Evolutionary conservation across 2,888 invertebrate species (phyloP).

Genomic region (Penaeus monodon): DNA sequence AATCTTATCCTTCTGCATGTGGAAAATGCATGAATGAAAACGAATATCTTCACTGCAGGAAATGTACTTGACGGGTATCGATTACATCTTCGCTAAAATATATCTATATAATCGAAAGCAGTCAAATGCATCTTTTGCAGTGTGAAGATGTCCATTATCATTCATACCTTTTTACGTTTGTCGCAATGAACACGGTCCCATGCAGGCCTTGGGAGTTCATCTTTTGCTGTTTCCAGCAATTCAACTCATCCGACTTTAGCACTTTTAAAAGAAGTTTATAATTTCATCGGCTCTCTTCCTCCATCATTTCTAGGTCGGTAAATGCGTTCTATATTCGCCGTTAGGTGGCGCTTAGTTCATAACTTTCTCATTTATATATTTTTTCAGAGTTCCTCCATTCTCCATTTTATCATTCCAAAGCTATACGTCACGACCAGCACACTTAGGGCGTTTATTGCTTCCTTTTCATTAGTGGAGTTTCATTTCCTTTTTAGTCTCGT

Average conservation of each 20-base stretch:
- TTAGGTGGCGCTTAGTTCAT: not conserved
- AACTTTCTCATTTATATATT: not conserved
- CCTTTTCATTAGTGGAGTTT: not conserved
- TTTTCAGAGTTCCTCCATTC: not conserved
- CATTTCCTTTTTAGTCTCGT: not conserved
- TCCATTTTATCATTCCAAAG: not conserved
- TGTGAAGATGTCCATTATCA: too few species aligned
- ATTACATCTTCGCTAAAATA: too few species aligned
- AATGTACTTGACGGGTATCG: too few species aligned
- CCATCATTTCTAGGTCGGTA: not conserved
- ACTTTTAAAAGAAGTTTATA: not conserved
- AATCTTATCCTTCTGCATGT: too few species aligned
- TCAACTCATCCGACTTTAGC: not conserved
- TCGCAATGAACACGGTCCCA: too few species aligned
- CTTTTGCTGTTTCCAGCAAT: not conserved
- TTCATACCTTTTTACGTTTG: too few species aligned
- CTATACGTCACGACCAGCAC: slow-evolving; percentile 5
- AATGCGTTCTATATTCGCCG: not conserved
- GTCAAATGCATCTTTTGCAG: too few species aligned
- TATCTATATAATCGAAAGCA: too few species aligned
- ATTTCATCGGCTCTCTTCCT: not conserved
- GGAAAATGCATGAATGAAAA: too few species aligned
- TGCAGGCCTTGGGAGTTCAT: not conserved
- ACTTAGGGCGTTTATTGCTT: not conserved
- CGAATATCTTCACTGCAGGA: too few species aligned